Conservation (phyloP, 2,113 vertebrate genomes). For the Hiodon tergisus region DNA sequence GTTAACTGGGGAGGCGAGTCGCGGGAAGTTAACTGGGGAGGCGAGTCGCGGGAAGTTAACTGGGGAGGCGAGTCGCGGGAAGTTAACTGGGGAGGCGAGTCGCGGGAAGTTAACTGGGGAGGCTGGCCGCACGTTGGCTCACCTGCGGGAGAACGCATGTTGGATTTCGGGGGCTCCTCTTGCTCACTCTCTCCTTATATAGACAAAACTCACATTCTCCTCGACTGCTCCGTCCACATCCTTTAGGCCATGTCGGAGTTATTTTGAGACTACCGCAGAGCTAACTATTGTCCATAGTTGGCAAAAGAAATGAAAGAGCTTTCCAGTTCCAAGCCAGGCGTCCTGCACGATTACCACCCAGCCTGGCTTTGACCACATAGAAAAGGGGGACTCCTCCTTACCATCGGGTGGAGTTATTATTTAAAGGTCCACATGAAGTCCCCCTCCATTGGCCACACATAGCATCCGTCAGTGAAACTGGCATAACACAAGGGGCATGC, state of each 20-base stretch:
- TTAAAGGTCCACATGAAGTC: too few species aligned
- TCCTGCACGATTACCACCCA: background rate
- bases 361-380: background rate
- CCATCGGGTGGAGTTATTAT: background rate
- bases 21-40: too few species aligned
- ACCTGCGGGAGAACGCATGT: background rate
- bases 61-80: conserved; percentile 18
- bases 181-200: conserved; percentile 26
- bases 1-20: too few species aligned
- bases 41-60: too few species aligned
- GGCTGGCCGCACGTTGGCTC: background rate
- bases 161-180: conserved; percentile 17
- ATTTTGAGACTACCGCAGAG: conserved; percentile 31
- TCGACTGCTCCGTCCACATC: conserved; percentile 8
- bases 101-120: background rate
- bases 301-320: conserved; percentile 23
- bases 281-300: conserved; percentile 29
- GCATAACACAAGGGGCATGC: too few species aligned
- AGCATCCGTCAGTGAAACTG: too few species aligned
- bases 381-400: too few species aligned
- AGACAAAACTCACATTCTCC: conserved; percentile 24
- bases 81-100: background rate
- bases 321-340: background rate
- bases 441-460: too few species aligned
- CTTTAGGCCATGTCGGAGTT: conserved; percentile 29